Evolutionary conservation across 1,140 invertebrate species (phyloP).

Genomic region (Acromyrmex heyeri): DNA sequence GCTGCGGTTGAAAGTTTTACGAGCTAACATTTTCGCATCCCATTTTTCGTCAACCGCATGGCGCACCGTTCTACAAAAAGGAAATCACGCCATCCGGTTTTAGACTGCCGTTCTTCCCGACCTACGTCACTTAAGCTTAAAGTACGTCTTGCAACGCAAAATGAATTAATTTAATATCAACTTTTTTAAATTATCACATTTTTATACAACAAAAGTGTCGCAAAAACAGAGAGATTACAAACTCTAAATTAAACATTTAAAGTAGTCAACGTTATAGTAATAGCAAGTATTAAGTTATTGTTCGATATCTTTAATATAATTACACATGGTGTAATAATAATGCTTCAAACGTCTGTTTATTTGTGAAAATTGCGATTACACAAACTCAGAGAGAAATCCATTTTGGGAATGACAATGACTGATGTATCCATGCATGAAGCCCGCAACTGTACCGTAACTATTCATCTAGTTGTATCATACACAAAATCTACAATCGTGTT

Average conservation of each 20-base stretch:
- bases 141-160: slow-evolving; percentile 3
- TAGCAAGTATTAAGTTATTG: not conserved
- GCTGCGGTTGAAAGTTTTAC: slow-evolving; percentile 55
- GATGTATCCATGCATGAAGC: slow-evolving; percentile 9
- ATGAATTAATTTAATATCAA: not conserved
- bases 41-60: slow-evolving; percentile 35
- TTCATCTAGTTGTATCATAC: not conserved
- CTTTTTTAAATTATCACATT: slow-evolving; percentile 8
- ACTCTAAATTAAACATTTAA: not conserved
- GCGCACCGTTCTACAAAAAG: not conserved
- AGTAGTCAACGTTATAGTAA: not conserved
- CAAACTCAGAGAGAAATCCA: slow-evolving; percentile 23
- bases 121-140: not conserved
- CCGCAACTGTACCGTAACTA: slow-evolving; percentile 29
- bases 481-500: slow-evolving; percentile 46
- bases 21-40: slow-evolving; percentile 51
- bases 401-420: slow-evolving; percentile 24
- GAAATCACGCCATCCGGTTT: not conserved
- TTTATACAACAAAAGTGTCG: not conserved
- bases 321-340: not conserved
- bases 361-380: slow-evolving; percentile 20
- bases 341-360: not conserved
- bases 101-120: not conserved
- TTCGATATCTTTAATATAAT: slow-evolving; percentile 1
- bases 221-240: not conserved